Evolutionary conservation across 1,140 invertebrate species (phyloP), one percentile per base, ranked within the genome.

Genomic region (Dysdera silvatica): DNA sequence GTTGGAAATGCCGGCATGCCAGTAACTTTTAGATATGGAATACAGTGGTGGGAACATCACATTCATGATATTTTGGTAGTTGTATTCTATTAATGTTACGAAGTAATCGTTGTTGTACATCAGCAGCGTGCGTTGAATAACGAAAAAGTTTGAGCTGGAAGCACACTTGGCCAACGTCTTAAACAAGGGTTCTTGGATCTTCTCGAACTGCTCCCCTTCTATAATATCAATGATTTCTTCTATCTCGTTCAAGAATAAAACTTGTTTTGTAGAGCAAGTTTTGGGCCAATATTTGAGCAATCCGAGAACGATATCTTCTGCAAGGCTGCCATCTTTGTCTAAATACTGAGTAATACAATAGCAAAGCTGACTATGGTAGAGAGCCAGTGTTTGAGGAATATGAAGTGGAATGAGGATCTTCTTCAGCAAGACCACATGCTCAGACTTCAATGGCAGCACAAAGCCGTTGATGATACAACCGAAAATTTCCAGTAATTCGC

Each of bases 171-270:
- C 76, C 29, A 81, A 70, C 66, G 80, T 78, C 68, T 74, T 75
- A 70, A 81, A 81, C 24, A 81, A 69, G n/a, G 77, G 77, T 26
- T 75, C 78, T 74, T 80, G 79, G 20, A 81, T 77, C 66, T 80
- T 81, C 58, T 76, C 74, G 70, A 81, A 81, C 68, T 81, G 78
- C 54, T 75, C 74, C 28, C 79, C 79, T 69, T 81, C 80, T 69
- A 81, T 81, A 40, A 81, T 79, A 73, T 81, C 80, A 40, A 81
- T 68, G 32, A 81, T 80, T 68, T 81, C 80, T 66, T 81, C 80
- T 37, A 81, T 72, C 68, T 81, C 80, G 58, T 79, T 79, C n/a
- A 81, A 68, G 67, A 81, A 81, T 80, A 81, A 80, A 64, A 75
- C 76, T 72, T 81, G 80, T 72, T 81, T 81, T 60, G 78, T 78